Evolutionary conservation across 2,113 vertebrate genomes (phyloP).

Genomic region (Leucoraja erinaceus): DNA sequence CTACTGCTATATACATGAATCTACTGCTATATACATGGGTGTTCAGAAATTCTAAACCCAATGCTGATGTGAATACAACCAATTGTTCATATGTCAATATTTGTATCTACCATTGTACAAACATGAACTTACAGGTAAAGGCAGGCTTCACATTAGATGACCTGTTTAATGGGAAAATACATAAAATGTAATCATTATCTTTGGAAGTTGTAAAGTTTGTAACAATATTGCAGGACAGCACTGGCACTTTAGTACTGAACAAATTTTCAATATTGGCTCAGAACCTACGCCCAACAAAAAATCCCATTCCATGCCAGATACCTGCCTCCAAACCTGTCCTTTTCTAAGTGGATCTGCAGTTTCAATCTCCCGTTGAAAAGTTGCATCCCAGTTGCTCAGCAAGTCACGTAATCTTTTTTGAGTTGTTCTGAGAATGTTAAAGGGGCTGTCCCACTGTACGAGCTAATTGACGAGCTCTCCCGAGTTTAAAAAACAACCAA

Average conservation of each 20-base stretch:
- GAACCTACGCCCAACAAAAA: too few relatives aligned
- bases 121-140: not conserved
- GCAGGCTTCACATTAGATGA: not conserved
- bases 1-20: not conserved
- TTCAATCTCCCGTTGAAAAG: too few relatives aligned
- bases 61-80: not conserved
- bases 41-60: not conserved
- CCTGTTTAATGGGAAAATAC: not conserved
- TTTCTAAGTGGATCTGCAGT: too few relatives aligned
- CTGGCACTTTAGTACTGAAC: not conserved
- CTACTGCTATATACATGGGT: not conserved
- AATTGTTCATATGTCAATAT: not conserved
- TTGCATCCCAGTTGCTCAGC: too few relatives aligned
- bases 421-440: too few relatives aligned
- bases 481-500: too few relatives aligned
- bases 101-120: not conserved
- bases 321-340: too few relatives aligned
- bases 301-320: too few relatives aligned
- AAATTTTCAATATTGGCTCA: not conserved
- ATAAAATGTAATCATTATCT: not conserved
- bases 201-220: not conserved
- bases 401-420: too few relatives aligned
- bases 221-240: not conserved
- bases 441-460: too few relatives aligned
- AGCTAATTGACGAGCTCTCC: too few relatives aligned